Evolutionary conservation across 2,797 vertebrate genomes (phyloP).

Genomic region (Octomys mimax): DNA sequence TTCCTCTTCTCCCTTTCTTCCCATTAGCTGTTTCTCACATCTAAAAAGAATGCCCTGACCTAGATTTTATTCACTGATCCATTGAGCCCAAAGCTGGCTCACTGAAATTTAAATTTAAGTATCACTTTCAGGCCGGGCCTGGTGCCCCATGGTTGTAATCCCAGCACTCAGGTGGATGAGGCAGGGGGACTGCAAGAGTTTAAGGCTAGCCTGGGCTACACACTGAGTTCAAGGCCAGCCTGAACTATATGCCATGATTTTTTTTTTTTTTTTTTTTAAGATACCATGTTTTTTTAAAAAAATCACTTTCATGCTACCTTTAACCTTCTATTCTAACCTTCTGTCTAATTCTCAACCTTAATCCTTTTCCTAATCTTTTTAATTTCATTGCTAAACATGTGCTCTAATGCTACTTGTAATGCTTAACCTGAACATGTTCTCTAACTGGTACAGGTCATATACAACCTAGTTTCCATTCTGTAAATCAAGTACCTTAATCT

Average conservation of each 20-base stretch:
- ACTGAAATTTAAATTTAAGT: slow-evolving; percentile 44
- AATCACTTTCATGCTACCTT: neutral
- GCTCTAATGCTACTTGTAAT: neutral
- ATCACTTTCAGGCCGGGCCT: neutral
- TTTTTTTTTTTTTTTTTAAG: no score
- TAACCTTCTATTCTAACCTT: neutral
- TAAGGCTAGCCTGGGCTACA: neutral
- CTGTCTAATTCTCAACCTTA: slow-evolving; percentile 2
- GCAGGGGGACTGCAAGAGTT: neutral
- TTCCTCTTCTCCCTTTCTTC: slow-evolving; percentile 41
- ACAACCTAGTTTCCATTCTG: neutral
- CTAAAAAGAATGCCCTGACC: neutral
- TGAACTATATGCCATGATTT: no score
- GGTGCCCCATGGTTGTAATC: neutral
- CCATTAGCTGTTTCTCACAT: slow-evolving; percentile 3
- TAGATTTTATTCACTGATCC: neutral
- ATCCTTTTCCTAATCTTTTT: neutral
- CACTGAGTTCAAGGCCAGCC: no score
- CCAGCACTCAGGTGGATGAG: neutral
- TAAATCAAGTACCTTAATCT: slow-evolving; percentile 91
- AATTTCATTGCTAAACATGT: neutral
- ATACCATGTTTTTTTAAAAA: neutral
- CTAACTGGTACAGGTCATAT: neutral
- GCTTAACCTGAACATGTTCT: neutral
- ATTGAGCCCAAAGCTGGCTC: slow-evolving; percentile 1